Percentiles rank a stretch among this genome's conserved stretches.
Conservation (phyloP, 2,797 vertebrate species). For the Monodelphis domestica region DNA sequence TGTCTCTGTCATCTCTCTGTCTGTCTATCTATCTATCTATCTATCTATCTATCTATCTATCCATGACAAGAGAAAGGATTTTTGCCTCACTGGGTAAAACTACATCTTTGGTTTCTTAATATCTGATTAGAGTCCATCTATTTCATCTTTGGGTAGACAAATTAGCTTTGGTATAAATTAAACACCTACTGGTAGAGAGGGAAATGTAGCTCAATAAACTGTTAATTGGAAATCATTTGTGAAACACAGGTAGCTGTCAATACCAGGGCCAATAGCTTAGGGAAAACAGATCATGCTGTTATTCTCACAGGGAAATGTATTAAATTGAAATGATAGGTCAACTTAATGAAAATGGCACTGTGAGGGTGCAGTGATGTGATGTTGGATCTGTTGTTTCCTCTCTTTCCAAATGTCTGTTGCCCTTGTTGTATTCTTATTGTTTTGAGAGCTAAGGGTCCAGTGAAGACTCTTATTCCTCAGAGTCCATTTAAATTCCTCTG, state of each 20-base stretch:
- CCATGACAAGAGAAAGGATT: not conserved
- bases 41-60: not conserved
- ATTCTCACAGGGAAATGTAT: slow-evolving; percentile 18
- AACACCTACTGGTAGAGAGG: slow-evolving; percentile 30
- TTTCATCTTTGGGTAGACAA: slow-evolving; percentile 15
- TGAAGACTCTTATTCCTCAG: slow-evolving; percentile 14
- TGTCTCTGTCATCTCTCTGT: not conserved
- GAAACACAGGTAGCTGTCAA: slow-evolving; percentile 33
- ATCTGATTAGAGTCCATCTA: not conserved
- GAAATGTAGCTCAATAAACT: slow-evolving; percentile 22
- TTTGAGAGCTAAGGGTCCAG: not conserved
- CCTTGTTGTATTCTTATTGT: not conserved
- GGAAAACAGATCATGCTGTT: not conserved
- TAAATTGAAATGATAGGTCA: slow-evolving; percentile 24
- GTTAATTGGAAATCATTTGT: slow-evolving; percentile 37
- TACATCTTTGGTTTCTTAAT: not conserved
- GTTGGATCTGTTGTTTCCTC: not conserved
- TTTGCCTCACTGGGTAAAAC: not conserved
- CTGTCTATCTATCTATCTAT: no score
- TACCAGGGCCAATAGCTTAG: slow-evolving; percentile 19
- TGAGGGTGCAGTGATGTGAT: slow-evolving; percentile 38
- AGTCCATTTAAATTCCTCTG: slow-evolving; percentile 39
- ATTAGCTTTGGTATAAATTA: slow-evolving; percentile 48
- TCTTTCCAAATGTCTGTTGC: not conserved
- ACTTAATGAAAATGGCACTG: slow-evolving; percentile 40